These are phyloP conservation scores for Syngnathus acus DNA, from an alignment of 2,797 vertebrate genomes.

Conservation along the genomic window DNA sequence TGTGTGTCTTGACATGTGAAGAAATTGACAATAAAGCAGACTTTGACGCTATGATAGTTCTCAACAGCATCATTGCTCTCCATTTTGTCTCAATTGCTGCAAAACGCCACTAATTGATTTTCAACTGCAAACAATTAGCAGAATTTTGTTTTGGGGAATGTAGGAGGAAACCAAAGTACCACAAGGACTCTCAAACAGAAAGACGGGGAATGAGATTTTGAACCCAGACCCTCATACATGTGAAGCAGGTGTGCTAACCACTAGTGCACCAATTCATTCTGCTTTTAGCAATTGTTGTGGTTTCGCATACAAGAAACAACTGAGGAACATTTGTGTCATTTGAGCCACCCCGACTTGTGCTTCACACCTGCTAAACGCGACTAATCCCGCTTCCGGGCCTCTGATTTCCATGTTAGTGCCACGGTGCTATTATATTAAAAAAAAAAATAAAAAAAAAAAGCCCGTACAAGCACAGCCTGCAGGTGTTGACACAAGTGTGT, in stretches of 20 bases:
- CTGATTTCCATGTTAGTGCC: conserved; percentile 53
- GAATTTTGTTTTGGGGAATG: not conserved
- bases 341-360: conserved; percentile 39
- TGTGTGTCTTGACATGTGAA: too few species aligned
- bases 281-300: not conserved
- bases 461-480: conserved; percentile 40
- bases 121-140: not conserved
- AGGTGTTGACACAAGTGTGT: conserved; percentile 45
- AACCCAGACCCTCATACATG: not conserved
- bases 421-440: conserved; percentile 22
- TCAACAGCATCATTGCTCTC: not conserved
- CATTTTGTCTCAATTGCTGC: not conserved
- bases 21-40: too few species aligned
- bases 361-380: conserved; percentile 52
- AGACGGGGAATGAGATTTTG: not conserved
- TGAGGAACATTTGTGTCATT: not conserved
- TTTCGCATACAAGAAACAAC: not conserved
- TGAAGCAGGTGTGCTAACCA: not conserved
- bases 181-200: not conserved
- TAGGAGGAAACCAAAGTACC: not conserved
- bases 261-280: not conserved
- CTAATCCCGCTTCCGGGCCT: conserved; percentile 58
- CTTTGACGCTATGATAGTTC: not conserved
- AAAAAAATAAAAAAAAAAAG: conserved; percentile 27
- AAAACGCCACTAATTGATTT: not conserved